A percentile compares a stretch with the other conserved stretches of the same genome.
phyloP scores from a whole-genome alignment of 2,888 invertebrate genomes.

The Erebia ligea region DNA sequence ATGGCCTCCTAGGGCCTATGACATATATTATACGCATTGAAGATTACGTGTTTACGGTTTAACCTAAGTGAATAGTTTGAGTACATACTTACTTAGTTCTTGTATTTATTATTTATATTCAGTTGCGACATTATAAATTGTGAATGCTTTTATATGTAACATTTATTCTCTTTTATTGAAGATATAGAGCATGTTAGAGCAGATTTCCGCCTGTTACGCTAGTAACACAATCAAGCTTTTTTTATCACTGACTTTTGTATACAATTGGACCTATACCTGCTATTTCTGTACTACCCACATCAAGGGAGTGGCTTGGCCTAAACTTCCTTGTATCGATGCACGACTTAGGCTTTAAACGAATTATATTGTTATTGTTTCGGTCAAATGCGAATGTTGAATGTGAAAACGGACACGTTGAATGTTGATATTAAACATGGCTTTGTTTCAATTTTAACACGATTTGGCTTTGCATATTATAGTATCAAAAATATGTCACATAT shows the following conservation, averaged over 20 bases:
- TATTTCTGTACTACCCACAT: slow-evolving; percentile 17
- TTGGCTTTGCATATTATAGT: not conserved
- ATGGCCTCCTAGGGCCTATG: too few species aligned
- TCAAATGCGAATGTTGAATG: not conserved
- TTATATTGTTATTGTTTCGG: slow-evolving; percentile 20
- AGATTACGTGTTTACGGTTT: too few species aligned
- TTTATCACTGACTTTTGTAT: slow-evolving; percentile 27
- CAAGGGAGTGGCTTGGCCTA: slow-evolving; percentile 24
- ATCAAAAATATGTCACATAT: not conserved
- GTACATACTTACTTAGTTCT: not conserved
- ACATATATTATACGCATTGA: too few species aligned
- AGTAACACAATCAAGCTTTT: slow-evolving; percentile 7
- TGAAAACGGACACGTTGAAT: not conserved
- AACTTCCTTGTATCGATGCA: slow-evolving; percentile 34
- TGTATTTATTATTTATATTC: not conserved
- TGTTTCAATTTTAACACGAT: slow-evolving; percentile 14
- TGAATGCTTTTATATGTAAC: not conserved
- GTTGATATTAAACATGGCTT: not conserved
- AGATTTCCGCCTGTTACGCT: slow-evolving; percentile 8
- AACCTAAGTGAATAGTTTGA: too few species aligned
- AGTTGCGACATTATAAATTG: not conserved
- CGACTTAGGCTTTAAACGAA: slow-evolving; percentile 31
- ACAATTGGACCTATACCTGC: slow-evolving; percentile 1
- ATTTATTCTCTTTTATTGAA: not conserved
- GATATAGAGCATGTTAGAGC: not conserved